phyloP scores from a whole-genome alignment of 2,797 vertebrate species.

The Brachyalestes nurse region DNA sequence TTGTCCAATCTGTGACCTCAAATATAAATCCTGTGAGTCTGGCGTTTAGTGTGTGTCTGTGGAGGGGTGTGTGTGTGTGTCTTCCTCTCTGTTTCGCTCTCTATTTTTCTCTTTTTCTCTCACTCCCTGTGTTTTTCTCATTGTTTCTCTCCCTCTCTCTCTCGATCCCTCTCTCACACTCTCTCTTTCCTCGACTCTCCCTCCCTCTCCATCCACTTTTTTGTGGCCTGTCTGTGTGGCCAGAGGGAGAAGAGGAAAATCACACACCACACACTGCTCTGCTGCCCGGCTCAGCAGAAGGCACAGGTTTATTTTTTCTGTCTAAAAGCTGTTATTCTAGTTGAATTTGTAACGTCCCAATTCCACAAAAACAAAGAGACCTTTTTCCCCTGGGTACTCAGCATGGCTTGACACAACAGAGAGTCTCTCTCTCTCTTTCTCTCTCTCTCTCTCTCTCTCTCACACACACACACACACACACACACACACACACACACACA shows the following conservation, averaged over 20 bases:
- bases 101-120: constrained; percentile 1
- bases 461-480: too few species aligned
- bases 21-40: too few species aligned
- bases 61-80: too few species aligned
- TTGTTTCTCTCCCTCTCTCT: constrained; percentile 5
- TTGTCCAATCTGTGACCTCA: too few species aligned
- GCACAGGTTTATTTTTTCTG: constrained; percentile 36
- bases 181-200: constrained; percentile 1
- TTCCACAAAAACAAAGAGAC: constrained; percentile 47
- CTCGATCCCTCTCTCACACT: constrained; percentile 7
- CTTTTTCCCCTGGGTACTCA: constrained; percentile 14
- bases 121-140: background rate
- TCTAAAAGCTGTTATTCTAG: constrained; percentile 43
- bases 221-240: constrained; percentile 34
- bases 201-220: background rate
- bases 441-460: too few species aligned
- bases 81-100: constrained; percentile 19
- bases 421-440: background rate
- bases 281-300: constrained; percentile 2
- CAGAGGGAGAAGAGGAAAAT: constrained; percentile 22
- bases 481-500: too few species aligned
- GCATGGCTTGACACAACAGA: background rate
- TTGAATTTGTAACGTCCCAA: constrained; percentile 39
- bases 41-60: too few species aligned
- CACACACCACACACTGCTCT: constrained; percentile 18